These are phyloP conservation scores for Loxodonta africana DNA, from an alignment of 2,113 vertebrate genomes.

Conservation along the genomic window DNA sequence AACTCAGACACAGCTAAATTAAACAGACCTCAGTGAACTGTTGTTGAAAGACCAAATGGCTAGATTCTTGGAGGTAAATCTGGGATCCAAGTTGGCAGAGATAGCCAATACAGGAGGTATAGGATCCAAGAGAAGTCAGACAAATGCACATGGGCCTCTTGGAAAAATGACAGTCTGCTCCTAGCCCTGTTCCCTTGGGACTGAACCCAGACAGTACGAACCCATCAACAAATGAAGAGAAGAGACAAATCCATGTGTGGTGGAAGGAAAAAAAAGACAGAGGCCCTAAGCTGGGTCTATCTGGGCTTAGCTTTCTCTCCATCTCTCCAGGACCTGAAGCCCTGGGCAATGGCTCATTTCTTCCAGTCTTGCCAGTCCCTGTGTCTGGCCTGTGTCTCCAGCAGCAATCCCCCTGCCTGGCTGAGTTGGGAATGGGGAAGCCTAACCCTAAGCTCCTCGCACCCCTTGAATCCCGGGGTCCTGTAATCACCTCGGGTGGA, in stretches of 20 bases:
- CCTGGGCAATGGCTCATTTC: not conserved
- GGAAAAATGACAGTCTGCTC: no score
- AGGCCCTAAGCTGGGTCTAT: accelerated
- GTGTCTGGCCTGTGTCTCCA: not conserved
- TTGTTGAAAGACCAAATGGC: not conserved
- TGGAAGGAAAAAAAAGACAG: not conserved
- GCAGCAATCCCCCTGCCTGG: not conserved
- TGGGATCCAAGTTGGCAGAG: not conserved
- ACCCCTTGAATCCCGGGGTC: accelerated
- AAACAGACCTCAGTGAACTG: not conserved
- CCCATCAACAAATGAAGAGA: not conserved
- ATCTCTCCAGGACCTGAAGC: not conserved
- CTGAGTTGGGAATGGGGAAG: not conserved
- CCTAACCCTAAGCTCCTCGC: not conserved
- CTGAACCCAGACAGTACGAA: no score
- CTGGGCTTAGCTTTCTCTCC: not conserved
- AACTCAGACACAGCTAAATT: not conserved
- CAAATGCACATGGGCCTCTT: accelerated
- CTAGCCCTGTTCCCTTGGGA: no score
- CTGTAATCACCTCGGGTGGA: not conserved
- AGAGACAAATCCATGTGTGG: not conserved
- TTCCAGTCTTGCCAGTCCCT: constrained; percentile 26
- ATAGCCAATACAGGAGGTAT: not conserved
- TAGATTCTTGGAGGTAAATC: not conserved
- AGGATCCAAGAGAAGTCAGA: accelerated